Percentiles rank a stretch among this genome's conserved stretches.
Evolutionary conservation across 1,140 invertebrate species (phyloP).

Genomic region (Panagrolaimus sp.): DNA sequence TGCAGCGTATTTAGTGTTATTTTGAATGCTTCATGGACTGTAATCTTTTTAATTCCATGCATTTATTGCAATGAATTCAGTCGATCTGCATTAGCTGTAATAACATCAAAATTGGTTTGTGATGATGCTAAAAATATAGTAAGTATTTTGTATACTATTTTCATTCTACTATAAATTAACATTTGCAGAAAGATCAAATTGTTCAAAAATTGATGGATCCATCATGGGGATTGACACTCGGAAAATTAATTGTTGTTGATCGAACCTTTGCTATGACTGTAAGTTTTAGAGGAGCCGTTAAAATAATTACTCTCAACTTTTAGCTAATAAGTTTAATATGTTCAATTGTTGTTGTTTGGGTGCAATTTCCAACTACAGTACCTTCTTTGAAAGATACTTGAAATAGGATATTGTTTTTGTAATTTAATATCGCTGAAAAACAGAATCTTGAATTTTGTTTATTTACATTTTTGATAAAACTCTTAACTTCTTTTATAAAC

Average conservation of each 20-base stretch:
- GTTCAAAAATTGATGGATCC: conserved; percentile 3
- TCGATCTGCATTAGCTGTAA: neutral
- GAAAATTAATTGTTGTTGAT: neutral
- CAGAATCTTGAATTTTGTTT: no score
- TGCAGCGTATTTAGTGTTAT: neutral
- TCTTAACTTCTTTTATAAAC: no score
- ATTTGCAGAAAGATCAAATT: conserved; percentile 12
- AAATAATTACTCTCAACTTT: neutral
- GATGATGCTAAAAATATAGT: conserved; percentile 6
- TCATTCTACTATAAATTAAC: neutral
- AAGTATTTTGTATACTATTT: neutral
- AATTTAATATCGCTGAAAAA: no score
- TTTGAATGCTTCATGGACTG: neutral
- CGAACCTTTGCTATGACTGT: neutral
- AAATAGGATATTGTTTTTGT: no score
- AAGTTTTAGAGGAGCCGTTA: neutral
- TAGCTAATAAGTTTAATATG: conserved; percentile 6
- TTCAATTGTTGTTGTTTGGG: conserved; percentile 2
- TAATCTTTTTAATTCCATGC: neutral
- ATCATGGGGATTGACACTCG: neutral
- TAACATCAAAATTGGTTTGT: neutral
- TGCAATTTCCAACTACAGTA: neutral
- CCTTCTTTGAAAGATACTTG: no score
- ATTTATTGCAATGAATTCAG: conserved; percentile 7
- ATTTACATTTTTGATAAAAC: no score